A percentile compares a stretch with the other conserved stretches of the same genome.
Conservation (phyloP, 2,888 invertebrate genomes). For the Phanerotoma sp. region DNA sequence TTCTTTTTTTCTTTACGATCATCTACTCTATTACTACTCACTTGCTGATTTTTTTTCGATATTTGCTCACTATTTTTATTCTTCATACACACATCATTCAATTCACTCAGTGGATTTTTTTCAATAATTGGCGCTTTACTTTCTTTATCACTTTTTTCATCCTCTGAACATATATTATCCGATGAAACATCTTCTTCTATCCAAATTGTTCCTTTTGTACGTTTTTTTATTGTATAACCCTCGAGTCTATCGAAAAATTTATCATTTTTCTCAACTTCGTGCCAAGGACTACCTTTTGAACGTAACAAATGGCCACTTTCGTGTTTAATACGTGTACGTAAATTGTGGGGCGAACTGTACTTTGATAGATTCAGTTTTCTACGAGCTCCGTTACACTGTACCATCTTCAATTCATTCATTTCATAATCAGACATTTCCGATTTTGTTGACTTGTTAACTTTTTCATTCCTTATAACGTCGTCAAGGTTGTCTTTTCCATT, state of each 20-base stretch:
- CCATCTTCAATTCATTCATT: slow-evolving; percentile 51
- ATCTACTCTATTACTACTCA: slow-evolving; percentile 21
- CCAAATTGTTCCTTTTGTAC: slow-evolving; percentile 56
- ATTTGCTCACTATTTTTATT: slow-evolving; percentile 28
- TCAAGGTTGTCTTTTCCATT: slow-evolving; percentile 47
- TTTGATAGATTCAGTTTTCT: slow-evolving; percentile 50
- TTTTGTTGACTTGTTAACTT: slow-evolving; percentile 41
- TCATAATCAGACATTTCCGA: slow-evolving; percentile 40
- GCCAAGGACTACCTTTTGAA: slow-evolving; percentile 52
- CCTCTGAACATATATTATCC: slow-evolving; percentile 39
- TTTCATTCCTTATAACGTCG: slow-evolving; percentile 42
- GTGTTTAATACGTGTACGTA: slow-evolving; percentile 52
- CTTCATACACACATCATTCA: slow-evolving; percentile 21
- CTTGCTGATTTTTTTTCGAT: slow-evolving; percentile 27
- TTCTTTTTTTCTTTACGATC: slow-evolving; percentile 27
- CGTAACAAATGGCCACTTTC: slow-evolving; percentile 54
- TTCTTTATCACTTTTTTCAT: slow-evolving; percentile 33
- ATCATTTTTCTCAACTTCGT: slow-evolving; percentile 48
- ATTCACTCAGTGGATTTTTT: slow-evolving; percentile 22
- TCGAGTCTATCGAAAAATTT: slow-evolving; percentile 52
- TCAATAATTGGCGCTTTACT: slow-evolving; percentile 21
- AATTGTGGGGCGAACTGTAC: slow-evolving; percentile 50
- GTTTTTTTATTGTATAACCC: slow-evolving; percentile 53
- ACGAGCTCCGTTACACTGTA: slow-evolving; percentile 53
- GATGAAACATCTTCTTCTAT: slow-evolving; percentile 50